Base-by-base conservation (phyloP, 1,140 invertebrate species). In the Mactra quadrangularis region DNA sequence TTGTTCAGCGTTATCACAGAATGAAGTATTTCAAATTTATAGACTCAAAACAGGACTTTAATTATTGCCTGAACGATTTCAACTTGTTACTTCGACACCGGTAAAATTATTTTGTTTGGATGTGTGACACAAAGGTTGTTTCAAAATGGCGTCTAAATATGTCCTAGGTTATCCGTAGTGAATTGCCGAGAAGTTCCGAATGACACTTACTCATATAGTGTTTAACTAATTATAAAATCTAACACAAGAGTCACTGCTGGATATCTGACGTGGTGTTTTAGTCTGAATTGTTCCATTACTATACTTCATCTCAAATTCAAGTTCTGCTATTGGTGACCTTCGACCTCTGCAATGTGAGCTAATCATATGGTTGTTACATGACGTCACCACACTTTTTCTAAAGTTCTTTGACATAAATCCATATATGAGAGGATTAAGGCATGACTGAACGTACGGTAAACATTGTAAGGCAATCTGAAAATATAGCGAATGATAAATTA, bases 361-460 rank as follows among this genome's bases (percentile, higher is more conserved):
- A 57, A 35, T 55, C 57, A 74, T 71, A 45, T 60, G 33, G 13
- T 78, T 78, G 50, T 35, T 71, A 81, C 85, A 86, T 15, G 77
- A 74, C 17, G 70, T 53, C 41, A 66, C 38, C 33, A 87, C 47
- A 79, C 84, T 85, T 38, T 78, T 41, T 53, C 93, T 87, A 83
- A 94, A 94, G 62, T 94, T 94, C 75, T 91, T 93, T 4, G 94
- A 94, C 94, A 94, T 94, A 86, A 94, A 94, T n/a, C 93, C 93
- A 85, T 95, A 95, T 76, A 95, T 93, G 83, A 95, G 86, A 7
- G 94, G 94, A 88, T 95, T 95, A 35, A 94, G 87, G 82, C 93
- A 94, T 6, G 91, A 91, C 68, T 92, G 91, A 29, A 92, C 70
- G 74, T 91, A 92, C 11, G 92, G 92, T 50, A 92, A 79, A 52